A percentile compares a stretch with the other conserved stretches of the same genome.
Conservation (phyloP, 2,888 invertebrate genomes). For the Scaptodrosophila latifasciaeformis region DNA sequence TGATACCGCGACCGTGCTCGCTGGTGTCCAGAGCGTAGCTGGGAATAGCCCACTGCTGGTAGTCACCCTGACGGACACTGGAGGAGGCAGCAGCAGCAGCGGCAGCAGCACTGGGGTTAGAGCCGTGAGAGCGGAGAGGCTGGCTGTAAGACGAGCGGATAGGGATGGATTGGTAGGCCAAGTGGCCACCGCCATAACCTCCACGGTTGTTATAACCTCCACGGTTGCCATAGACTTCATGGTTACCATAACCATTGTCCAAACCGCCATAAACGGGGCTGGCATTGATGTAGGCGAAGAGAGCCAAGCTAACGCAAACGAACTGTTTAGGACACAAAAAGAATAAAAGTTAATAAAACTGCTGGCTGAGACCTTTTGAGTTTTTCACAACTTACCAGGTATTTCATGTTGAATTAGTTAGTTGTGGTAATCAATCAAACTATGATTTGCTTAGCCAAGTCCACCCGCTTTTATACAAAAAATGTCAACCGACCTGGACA, state of each 20-base stretch:
- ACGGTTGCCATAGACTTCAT: conserved; percentile 18
- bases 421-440: conserved; percentile 61
- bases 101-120: conserved; percentile 37
- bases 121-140: conserved; percentile 20
- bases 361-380: neutral
- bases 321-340: conserved; percentile 32
- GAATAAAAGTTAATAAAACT: conserved; percentile 11
- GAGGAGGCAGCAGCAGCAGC: conserved; percentile 43
- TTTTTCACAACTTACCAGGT: conserved; percentile 52
- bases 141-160: conserved; percentile 13
- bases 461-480: conserved; percentile 47
- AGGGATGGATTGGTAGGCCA: conserved; percentile 35
- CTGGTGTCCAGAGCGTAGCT: conserved; percentile 30
- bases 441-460: conserved; percentile 40
- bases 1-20: conserved; percentile 19
- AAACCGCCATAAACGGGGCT: conserved; percentile 24
- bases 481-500: conserved; percentile 34
- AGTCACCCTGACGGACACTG: conserved; percentile 34
- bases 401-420: conserved; percentile 60
- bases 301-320: conserved; percentile 42
- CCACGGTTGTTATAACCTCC: neutral
- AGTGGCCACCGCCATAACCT: conserved; percentile 13
- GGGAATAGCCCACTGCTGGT: conserved; percentile 32
- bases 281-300: conserved; percentile 45
- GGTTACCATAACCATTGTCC: conserved; percentile 2